These are phyloP conservation scores for Phyllotreta cruciferae DNA, from an alignment of 2,888 invertebrate genomes.

Conservation along the genomic window DNA sequence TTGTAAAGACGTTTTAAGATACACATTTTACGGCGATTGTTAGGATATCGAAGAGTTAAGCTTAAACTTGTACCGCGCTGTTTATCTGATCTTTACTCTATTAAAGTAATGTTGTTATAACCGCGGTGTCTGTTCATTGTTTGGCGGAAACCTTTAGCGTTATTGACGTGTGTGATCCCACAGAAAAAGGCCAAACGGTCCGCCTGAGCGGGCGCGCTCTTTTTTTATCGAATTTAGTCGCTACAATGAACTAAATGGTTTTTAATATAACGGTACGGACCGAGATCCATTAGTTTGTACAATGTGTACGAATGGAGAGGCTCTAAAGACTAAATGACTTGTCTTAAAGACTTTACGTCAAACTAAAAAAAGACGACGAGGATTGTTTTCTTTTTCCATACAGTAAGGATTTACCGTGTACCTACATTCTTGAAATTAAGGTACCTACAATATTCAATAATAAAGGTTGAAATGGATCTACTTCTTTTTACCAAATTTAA, in stretches of 20 bases:
- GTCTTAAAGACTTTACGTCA: constrained; percentile 21
- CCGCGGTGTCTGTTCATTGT: constrained; percentile 47
- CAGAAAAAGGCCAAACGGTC: constrained; percentile 33
- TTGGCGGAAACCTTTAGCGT: constrained; percentile 39
- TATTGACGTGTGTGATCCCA: constrained; percentile 41
- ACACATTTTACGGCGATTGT: constrained; percentile 46
- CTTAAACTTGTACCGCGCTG: constrained; percentile 42
- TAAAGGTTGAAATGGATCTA: too few species aligned
- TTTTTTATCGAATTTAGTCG: constrained; percentile 43
- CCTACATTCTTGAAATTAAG: too few species aligned
- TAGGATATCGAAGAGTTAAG: constrained; percentile 45
- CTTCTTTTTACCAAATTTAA: too few species aligned
- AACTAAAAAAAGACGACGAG: neutral
- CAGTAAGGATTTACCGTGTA: too few species aligned
- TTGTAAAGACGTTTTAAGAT: constrained; percentile 59
- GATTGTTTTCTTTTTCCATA: too few species aligned
- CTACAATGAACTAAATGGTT: constrained; percentile 47
- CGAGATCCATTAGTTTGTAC: constrained; percentile 33
- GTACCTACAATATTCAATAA: too few species aligned
- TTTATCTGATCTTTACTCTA: constrained; percentile 50
- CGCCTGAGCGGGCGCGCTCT: constrained; percentile 44
- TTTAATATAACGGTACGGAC: constrained; percentile 35
- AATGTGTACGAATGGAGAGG: constrained; percentile 18
- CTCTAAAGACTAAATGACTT: constrained; percentile 16
- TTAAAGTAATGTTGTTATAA: constrained; percentile 50